phyloP scores from a whole-genome alignment of 2,888 invertebrate species.

The Congeria kusceri region DNA sequence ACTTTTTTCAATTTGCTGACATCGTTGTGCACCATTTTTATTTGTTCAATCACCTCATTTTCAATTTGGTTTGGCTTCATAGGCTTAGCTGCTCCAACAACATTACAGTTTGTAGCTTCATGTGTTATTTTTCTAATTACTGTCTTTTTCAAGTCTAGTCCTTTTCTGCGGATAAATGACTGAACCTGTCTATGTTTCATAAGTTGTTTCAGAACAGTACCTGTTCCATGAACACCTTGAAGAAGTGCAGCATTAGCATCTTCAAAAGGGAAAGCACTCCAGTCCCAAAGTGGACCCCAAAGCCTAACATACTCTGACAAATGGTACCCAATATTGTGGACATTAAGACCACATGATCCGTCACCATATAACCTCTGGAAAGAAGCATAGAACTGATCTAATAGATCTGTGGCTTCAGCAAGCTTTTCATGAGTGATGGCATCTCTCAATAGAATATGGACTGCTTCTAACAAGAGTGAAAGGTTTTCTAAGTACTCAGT shows the following conservation, averaged over 20 bases:
- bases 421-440: background rate
- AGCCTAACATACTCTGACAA: conserved; percentile 27
- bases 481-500: conserved; percentile 20
- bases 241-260: conserved; percentile 25
- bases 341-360: conserved; percentile 52
- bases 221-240: conserved; percentile 42
- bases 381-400: conserved; percentile 38
- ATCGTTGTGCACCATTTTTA: conserved; percentile 3
- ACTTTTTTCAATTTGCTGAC: no score
- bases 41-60: background rate
- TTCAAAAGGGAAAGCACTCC: conserved; percentile 32
- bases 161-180: background rate
- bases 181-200: conserved; percentile 12
- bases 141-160: background rate
- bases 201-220: conserved; percentile 19
- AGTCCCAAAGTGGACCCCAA: conserved; percentile 32
- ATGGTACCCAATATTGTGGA: conserved; percentile 49
- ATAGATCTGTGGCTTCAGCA: conserved; percentile 22
- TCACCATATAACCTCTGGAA: conserved; percentile 39
- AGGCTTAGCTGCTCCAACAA: conserved; percentile 18
- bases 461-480: conserved; percentile 17
- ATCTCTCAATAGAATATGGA: conserved; percentile 30
- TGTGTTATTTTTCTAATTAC: conserved; percentile 5
- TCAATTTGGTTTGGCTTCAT: conserved; percentile 8
- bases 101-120: conserved; percentile 12